phyloP scores from a whole-genome alignment of 1,140 invertebrate species.

The Tetramorium parvispinum region DNA sequence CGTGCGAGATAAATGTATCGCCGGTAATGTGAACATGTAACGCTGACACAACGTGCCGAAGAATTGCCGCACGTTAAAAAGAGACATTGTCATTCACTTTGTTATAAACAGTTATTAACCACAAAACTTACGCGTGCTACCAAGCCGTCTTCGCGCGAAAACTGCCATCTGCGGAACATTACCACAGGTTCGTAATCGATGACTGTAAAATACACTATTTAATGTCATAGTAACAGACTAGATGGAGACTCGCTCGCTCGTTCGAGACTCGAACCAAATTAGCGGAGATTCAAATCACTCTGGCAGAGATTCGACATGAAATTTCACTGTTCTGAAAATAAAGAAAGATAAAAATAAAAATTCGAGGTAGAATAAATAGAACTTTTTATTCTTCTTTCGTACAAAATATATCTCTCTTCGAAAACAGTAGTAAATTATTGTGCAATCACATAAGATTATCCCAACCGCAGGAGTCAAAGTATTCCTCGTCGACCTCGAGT shows the following conservation, averaged over 20 bases:
- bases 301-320: too few species aligned
- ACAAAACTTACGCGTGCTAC: neutral
- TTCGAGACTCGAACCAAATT: too few species aligned
- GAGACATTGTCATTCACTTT: constrained; percentile 75
- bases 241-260: too few species aligned
- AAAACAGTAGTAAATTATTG: constrained; percentile 1
- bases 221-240: too few species aligned
- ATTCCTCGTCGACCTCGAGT: constrained; percentile 70
- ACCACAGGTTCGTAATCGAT: neutral
- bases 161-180: neutral
- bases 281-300: too few species aligned
- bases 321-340: neutral
- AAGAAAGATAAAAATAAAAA: neutral
- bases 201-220: neutral
- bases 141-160: neutral
- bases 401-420: constrained; percentile 1
- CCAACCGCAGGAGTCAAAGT: constrained; percentile 73
- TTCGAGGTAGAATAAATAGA: neutral
- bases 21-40: constrained; percentile 77
- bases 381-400: neutral
- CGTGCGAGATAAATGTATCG: constrained; percentile 80
- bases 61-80: constrained; percentile 76
- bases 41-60: constrained; percentile 76
- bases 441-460: constrained; percentile 68
- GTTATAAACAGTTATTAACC: constrained; percentile 61